These are phyloP conservation scores for Bhutanitis thaidina DNA, from an alignment of 2,888 invertebrate species.

Conservation along the genomic window DNA sequence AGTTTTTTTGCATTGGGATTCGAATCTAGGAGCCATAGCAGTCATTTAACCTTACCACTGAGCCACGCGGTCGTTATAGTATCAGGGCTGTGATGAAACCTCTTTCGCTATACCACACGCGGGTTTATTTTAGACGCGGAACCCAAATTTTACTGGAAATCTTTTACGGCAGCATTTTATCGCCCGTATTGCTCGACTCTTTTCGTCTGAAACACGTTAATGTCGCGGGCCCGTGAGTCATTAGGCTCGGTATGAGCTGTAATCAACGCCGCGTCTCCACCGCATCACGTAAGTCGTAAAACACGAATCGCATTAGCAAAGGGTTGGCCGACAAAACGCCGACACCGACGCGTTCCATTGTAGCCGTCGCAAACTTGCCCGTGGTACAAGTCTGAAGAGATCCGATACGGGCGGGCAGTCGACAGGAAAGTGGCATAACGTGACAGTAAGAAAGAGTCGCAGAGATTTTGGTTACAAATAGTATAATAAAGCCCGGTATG, in stretches of 20 bases:
- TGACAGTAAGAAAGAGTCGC: no score
- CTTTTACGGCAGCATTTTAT: not conserved
- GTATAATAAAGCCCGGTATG: no score
- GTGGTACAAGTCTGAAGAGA: slow-evolving; percentile 6
- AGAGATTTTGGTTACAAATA: no score
- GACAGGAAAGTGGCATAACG: no score
- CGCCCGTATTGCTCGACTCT: not conserved
- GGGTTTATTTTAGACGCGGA: not conserved
- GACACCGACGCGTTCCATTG: slow-evolving; percentile 43
- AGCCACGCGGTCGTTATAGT: no score
- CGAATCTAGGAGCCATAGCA: no score
- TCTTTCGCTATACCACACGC: no score
- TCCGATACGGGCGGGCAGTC: no score
- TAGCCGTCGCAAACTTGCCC: slow-evolving; percentile 30
- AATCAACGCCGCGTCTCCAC: slow-evolving; percentile 21
- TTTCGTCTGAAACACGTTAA: not conserved
- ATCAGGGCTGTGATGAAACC: no score
- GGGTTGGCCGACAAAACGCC: slow-evolving; percentile 55
- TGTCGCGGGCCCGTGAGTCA: slow-evolving; percentile 4
- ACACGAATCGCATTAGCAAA: slow-evolving; percentile 69
- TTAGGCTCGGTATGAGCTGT: slow-evolving; percentile 7
- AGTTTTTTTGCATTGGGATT: no score
- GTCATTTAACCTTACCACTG: no score
- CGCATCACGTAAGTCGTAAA: slow-evolving; percentile 62
- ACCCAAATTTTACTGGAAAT: not conserved